phyloP scores from a whole-genome alignment of 2,888 invertebrate genomes.

The Agriopis aurantiaria region DNA sequence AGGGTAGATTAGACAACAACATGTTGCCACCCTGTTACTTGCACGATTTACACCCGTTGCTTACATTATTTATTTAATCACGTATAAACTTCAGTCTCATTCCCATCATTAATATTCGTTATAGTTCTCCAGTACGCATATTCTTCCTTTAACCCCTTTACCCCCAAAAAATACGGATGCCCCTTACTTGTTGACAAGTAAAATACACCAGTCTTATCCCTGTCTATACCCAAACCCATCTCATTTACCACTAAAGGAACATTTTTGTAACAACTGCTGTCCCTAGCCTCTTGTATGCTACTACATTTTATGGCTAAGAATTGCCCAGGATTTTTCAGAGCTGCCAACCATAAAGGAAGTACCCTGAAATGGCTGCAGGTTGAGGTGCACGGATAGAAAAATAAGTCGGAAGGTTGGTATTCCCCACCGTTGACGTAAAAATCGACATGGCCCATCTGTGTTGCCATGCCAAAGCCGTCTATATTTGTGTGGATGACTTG shows the following conservation, averaged over 20 bases:
- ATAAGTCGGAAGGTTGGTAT: constrained; percentile 74
- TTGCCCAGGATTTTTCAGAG: constrained; percentile 67
- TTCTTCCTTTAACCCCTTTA: constrained; percentile 67
- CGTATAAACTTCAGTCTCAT: constrained; percentile 70
- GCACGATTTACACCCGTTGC: background rate
- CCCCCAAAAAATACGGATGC: constrained; percentile 74
- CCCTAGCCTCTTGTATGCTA: constrained; percentile 73
- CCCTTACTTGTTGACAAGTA: constrained; percentile 70
- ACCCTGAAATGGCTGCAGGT: constrained; percentile 79
- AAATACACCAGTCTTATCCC: constrained; percentile 67
- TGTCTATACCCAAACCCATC: constrained; percentile 67
- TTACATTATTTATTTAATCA: constrained; percentile 43
- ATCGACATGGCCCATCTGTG: constrained; percentile 77
- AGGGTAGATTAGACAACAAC: too few species aligned
- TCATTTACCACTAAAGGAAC: constrained; percentile 63
- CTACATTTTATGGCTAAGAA: constrained; percentile 73
- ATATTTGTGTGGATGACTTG: constrained; percentile 79
- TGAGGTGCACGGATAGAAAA: constrained; percentile 68
- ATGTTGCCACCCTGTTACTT: too few species aligned
- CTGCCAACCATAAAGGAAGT: constrained; percentile 67
- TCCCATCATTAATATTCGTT: constrained; percentile 67
- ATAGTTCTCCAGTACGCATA: constrained; percentile 70
- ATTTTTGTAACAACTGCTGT: constrained; percentile 66
- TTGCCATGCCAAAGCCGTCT: constrained; percentile 80
- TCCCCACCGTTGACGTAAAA: constrained; percentile 80